phyloP scores from a whole-genome alignment of 2,113 vertebrate species.

The Indicator maculatus region DNA sequence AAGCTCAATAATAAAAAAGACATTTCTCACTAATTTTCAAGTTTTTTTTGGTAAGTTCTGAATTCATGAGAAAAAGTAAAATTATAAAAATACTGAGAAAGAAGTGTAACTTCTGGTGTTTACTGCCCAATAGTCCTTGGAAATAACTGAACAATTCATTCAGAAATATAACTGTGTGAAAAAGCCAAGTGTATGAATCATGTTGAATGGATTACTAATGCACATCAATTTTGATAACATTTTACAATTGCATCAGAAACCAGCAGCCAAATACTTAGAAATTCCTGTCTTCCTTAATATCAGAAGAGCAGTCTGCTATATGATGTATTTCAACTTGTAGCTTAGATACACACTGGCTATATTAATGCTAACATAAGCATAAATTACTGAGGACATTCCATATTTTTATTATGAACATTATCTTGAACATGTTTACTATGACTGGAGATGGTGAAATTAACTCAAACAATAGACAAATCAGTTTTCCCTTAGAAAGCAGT shows the following conservation, averaged over 20 bases:
- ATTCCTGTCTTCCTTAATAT: neutral
- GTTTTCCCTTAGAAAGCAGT: neutral
- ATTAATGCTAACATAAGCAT: neutral
- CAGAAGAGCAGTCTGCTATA: neutral
- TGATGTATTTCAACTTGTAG: neutral
- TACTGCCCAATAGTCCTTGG: neutral
- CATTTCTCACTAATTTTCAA: neutral
- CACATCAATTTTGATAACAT: neutral
- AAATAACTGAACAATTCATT: neutral
- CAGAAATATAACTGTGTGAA: neutral
- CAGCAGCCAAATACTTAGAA: neutral
- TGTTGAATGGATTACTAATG: neutral
- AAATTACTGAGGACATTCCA: neutral
- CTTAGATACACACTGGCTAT: neutral
- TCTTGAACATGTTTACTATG: constrained; percentile 10
- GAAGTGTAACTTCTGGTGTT: neutral
- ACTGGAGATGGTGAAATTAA: constrained; percentile 4
- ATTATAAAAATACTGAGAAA: neutral
- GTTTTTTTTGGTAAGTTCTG: neutral
- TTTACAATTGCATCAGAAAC: neutral
- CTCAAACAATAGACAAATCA: constrained; percentile 37
- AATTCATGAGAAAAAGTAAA: neutral
- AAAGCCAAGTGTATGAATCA: neutral
- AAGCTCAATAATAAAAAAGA: neutral
- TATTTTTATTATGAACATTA: constrained; percentile 25